These are phyloP conservation scores for Podarcis cretensis DNA, from an alignment of 2,113 vertebrate species.

Conservation along the genomic window DNA sequence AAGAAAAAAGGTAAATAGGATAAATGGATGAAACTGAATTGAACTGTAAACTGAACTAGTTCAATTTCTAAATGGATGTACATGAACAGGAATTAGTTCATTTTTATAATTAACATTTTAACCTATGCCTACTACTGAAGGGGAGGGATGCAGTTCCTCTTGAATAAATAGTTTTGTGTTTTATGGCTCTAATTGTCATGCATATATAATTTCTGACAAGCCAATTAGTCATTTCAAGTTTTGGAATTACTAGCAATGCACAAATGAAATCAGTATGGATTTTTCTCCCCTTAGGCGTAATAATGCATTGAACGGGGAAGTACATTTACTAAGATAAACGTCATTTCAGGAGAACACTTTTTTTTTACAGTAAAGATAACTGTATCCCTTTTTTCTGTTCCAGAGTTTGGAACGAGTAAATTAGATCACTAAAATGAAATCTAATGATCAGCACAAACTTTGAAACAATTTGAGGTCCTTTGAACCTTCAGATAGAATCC, in stretches of 20 bases:
- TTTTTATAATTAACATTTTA: not conserved
- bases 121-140: not conserved
- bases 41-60: no score
- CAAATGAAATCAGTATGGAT: not conserved
- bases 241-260: constrained; percentile 37
- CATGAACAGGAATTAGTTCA: no score
- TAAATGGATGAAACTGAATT: no score
- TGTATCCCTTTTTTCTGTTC: constrained; percentile 14
- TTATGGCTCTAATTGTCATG: not conserved
- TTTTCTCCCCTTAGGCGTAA: constrained; percentile 11
- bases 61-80: no score
- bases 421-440: constrained; percentile 52
- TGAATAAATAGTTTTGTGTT: not conserved
- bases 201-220: constrained; percentile 16
- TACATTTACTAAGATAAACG: constrained; percentile 16
- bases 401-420: constrained; percentile 18
- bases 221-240: not conserved
- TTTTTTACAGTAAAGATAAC: not conserved
- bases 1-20: no score
- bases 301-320: constrained; percentile 28
- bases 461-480: constrained; percentile 55
- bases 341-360: constrained; percentile 26
- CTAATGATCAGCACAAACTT: constrained; percentile 37
- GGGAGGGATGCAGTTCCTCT: not conserved
- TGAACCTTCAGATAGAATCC: constrained; percentile 61